These are phyloP conservation scores for Ochotona curzoniae DNA, from an alignment of 2,113 vertebrate genomes.

Conservation along the genomic window DNA sequence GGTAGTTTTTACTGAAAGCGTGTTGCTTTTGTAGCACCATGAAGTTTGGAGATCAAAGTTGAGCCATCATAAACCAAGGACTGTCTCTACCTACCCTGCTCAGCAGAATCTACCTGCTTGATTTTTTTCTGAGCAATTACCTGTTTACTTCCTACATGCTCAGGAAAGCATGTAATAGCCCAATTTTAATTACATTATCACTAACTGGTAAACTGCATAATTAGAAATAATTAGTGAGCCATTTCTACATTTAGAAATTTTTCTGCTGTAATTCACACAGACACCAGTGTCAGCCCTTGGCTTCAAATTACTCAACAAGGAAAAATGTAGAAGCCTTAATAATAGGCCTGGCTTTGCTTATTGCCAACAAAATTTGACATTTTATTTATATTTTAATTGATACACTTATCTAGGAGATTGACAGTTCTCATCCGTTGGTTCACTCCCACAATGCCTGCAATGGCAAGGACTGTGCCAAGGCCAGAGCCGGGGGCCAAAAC, in stretches of 20 bases:
- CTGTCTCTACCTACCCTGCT: not conserved
- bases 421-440: too few species aligned
- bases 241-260: not conserved
- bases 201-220: not conserved
- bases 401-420: too few species aligned
- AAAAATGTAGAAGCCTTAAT: not conserved
- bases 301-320: not conserved
- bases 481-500: too few species aligned
- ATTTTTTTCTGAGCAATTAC: not conserved
- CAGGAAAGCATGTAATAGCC: not conserved
- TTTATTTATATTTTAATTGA: too few species aligned
- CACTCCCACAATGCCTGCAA: too few species aligned
- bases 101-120: not conserved
- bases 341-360: not conserved
- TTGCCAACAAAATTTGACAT: not conserved
- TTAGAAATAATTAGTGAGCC: not conserved
- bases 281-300: not conserved
- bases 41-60: not conserved
- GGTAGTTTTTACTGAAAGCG: not conserved
- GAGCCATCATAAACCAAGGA: not conserved
- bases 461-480: too few species aligned
- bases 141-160: not conserved
- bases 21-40: not conserved
- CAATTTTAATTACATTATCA: not conserved
- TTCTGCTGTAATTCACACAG: not conserved